phyloP scores from a whole-genome alignment of 2,888 invertebrate genomes.

The Phyllotreta striolata region DNA sequence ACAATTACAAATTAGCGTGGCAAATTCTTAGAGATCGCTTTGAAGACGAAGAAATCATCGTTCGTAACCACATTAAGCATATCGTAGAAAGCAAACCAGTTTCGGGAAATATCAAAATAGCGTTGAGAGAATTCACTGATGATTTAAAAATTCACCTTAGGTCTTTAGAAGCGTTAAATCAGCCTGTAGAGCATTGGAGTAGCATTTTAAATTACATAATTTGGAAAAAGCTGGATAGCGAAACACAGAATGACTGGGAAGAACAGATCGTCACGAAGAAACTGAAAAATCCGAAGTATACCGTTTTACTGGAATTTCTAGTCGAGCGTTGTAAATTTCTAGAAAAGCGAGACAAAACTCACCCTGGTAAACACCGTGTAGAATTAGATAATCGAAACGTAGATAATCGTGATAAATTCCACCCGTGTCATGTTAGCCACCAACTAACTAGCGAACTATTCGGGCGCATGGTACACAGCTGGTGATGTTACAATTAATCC shows the following conservation, averaged over 20 bases:
- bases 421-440: too few species aligned
- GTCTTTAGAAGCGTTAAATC: slow-evolving; percentile 5
- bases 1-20: slow-evolving; percentile 9
- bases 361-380: background rate
- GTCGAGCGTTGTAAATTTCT: slow-evolving; percentile 3
- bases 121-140: slow-evolving; percentile 7
- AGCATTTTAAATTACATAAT: slow-evolving; percentile 13
- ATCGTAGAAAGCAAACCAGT: slow-evolving; percentile 2
- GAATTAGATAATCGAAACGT: too few species aligned
- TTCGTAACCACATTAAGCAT: slow-evolving; percentile 1
- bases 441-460: too few species aligned
- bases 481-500: too few species aligned
- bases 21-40: background rate
- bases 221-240: slow-evolving; percentile 1
- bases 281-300: background rate
- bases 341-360: slow-evolving; percentile 1
- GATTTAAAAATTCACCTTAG: background rate
- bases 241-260: background rate
- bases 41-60: slow-evolving; percentile 7
- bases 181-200: slow-evolving; percentile 14
- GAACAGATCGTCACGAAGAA: slow-evolving; percentile 1
- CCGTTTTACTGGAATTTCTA: background rate
- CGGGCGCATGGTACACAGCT: too few species aligned
- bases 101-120: background rate
- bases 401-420: slow-evolving; percentile 2